Evolutionary conservation across 2,888 invertebrate genomes (phyloP).

Genomic region (Leptura quadrifasciata): DNA sequence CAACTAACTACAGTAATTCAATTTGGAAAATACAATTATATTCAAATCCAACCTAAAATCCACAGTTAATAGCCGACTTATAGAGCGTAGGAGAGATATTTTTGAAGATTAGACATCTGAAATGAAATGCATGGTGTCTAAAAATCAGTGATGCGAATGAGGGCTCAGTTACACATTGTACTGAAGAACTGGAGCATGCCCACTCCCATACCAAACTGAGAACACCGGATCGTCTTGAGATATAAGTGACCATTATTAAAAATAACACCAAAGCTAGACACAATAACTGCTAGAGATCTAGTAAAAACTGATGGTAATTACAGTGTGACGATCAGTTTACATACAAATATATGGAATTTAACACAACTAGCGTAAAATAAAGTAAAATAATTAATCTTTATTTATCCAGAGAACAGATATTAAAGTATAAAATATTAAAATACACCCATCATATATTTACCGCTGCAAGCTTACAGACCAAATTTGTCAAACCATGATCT

Average conservation of each 20-base stretch:
- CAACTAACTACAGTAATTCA: constrained; percentile 12
- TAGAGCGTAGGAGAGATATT: constrained; percentile 40
- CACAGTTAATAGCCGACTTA: constrained; percentile 33
- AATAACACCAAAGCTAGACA: constrained; percentile 19
- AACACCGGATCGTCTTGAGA: constrained; percentile 41
- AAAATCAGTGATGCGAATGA: constrained; percentile 60
- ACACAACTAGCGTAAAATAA: no score
- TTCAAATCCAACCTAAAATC: constrained; percentile 38
- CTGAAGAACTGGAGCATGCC: constrained; percentile 60
- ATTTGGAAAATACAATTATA: constrained; percentile 33
- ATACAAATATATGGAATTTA: no score
- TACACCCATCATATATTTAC: no score
- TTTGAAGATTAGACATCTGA: constrained; percentile 39
- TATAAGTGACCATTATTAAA: constrained; percentile 37
- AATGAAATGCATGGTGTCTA: constrained; percentile 55
- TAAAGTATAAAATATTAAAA: no score
- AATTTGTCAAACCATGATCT: no score
- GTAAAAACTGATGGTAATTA: constrained; percentile 9
- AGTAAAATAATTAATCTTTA: no score
- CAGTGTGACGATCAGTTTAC: neutral
- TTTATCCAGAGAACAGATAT: no score
- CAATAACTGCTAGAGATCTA: constrained; percentile 31
- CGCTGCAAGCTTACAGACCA: no score
- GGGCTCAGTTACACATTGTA: constrained; percentile 62
- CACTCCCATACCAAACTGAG: constrained; percentile 49